Evolutionary conservation across 2,113 vertebrate genomes (phyloP).

Genomic region (Tylochromis polylepis): DNA sequence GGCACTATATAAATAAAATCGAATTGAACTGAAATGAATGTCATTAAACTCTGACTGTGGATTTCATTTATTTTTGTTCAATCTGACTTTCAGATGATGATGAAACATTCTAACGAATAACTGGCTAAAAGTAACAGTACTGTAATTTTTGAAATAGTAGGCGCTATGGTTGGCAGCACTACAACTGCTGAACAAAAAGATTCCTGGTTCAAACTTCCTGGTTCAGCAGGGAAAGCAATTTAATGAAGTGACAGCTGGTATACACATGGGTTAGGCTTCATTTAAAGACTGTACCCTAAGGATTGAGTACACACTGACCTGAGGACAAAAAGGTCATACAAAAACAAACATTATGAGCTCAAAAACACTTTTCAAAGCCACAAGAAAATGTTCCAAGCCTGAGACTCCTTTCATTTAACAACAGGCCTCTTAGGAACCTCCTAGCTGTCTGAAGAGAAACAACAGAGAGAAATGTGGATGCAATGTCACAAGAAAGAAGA

Average conservation of each 20-base stretch:
- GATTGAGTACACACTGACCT: background rate
- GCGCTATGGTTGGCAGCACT: background rate
- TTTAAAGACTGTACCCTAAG: background rate
- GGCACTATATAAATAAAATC: background rate
- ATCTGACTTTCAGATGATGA: background rate
- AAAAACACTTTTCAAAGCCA: background rate
- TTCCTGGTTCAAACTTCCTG: background rate
- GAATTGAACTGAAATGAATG: background rate
- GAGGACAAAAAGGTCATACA: background rate
- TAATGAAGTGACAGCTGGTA: background rate
- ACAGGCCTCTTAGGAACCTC: slow-evolving; percentile 25
- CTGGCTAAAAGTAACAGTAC: background rate
- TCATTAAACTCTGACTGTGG: background rate
- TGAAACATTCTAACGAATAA: background rate
- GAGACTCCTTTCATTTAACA: slow-evolving; percentile 16
- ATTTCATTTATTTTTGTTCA: background rate
- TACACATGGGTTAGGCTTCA: background rate
- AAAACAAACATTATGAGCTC: background rate
- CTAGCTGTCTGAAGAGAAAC: slow-evolving; percentile 19
- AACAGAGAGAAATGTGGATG: slow-evolving; percentile 25
- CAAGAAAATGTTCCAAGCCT: background rate
- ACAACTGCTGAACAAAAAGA: background rate
- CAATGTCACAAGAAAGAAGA: slow-evolving; percentile 24
- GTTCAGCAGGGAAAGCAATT: background rate
- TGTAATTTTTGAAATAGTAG: background rate